Percentiles rank a stretch among this genome's conserved stretches.
Evolutionary conservation across 2,113 vertebrate genomes (phyloP).

Genomic region (Oostethus manadensis): DNA sequence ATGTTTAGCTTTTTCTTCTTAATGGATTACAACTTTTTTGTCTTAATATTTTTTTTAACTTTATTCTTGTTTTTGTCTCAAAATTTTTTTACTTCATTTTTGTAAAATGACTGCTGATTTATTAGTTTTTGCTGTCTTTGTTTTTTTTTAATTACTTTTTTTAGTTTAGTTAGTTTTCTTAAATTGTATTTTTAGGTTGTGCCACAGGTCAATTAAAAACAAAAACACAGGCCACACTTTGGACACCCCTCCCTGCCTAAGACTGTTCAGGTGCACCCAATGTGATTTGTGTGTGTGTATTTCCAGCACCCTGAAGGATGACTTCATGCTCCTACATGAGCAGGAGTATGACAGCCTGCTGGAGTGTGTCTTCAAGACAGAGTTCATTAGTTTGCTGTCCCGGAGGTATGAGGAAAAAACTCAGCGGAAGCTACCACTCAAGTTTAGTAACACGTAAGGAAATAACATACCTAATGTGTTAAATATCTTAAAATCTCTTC

Average conservation of each 20-base stretch:
- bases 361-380: conserved; percentile 92
- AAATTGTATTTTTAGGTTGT: too few species aligned
- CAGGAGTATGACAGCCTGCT: conserved; percentile 96
- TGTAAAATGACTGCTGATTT: neutral
- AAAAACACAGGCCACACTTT: too few species aligned
- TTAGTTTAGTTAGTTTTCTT: too few species aligned
- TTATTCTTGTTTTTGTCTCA: neutral
- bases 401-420: conserved; percentile 91
- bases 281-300: neutral
- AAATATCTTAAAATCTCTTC: too few species aligned
- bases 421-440: conserved; percentile 89
- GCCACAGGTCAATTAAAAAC: too few species aligned
- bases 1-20: too few species aligned
- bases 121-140: too few species aligned
- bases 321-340: conserved; percentile 89
- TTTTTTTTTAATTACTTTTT: too few species aligned
- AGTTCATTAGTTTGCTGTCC: conserved; percentile 90
- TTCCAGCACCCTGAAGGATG: conserved; percentile 87
- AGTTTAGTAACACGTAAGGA: conserved; percentile 92
- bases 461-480: neutral
- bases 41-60: neutral
- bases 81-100: neutral
- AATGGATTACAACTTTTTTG: too few species aligned
- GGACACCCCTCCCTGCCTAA: neutral
- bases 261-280: neutral